Evolutionary conservation across 92 coral and sea anemone species (phyloP).

Genomic region (Muricea muricata): DNA sequence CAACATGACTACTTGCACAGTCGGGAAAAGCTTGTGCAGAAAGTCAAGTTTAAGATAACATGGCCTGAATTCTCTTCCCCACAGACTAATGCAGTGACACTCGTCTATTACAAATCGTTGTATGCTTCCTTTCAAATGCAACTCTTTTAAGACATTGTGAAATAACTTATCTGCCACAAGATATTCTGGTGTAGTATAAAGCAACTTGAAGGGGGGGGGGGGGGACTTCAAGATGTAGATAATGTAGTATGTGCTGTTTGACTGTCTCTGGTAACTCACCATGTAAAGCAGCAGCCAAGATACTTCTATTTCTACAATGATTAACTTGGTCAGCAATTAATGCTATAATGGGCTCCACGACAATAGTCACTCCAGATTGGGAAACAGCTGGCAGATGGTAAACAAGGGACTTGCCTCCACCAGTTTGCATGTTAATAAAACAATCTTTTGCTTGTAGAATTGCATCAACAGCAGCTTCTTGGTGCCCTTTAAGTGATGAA

Average conservation of each 20-base stretch:
- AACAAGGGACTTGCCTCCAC: background rate
- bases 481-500: background rate
- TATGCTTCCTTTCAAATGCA: background rate
- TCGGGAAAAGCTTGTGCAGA: background rate
- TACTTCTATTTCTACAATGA: background rate
- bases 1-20: background rate
- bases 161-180: background rate
- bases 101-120: constrained; percentile 22
- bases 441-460: background rate
- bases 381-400: background rate
- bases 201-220: background rate
- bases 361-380: background rate
- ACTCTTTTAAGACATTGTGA: background rate
- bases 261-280: background rate
- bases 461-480: background rate
- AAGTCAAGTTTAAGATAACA: constrained; percentile 2
- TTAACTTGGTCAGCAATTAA: background rate
- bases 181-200: constrained; percentile 10
- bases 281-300: background rate
- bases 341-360: background rate
- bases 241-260: background rate
- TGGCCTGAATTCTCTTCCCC: constrained; percentile 41
- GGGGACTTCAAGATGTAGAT: background rate
- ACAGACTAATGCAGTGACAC: constrained; percentile 15
- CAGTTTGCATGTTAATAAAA: constrained; percentile 2